Conservation (phyloP, 2,797 vertebrate genomes). For the Eleutherodactylus coqui region DNA sequence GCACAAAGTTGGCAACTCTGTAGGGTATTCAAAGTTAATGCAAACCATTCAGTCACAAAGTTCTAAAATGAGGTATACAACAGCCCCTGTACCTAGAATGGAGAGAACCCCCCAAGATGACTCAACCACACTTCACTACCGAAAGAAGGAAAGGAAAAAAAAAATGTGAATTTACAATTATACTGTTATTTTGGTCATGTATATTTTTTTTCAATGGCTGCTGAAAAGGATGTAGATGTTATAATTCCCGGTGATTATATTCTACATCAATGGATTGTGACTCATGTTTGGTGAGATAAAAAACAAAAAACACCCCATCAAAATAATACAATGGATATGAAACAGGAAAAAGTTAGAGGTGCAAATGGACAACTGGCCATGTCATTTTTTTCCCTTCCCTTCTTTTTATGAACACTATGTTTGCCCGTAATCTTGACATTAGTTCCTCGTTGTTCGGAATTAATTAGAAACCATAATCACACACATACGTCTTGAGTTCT, state of each 20-base stretch:
- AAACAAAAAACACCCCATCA: background rate
- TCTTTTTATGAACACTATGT: background rate
- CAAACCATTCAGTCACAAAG: constrained; percentile 87
- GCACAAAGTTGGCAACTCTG: constrained; percentile 77
- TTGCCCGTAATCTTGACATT: constrained; percentile 74
- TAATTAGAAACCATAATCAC: constrained; percentile 69
- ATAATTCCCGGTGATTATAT: background rate
- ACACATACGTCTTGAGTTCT: constrained; percentile 75
- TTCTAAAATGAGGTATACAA: constrained; percentile 98
- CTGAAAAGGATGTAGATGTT: background rate
- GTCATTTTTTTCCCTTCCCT: background rate
- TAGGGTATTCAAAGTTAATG: constrained; percentile 88
- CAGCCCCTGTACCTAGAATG: constrained; percentile 81
- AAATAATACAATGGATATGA: background rate
- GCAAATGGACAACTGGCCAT: background rate
- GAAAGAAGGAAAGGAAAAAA: constrained; percentile 73
- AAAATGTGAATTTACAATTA: background rate
- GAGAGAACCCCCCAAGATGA: constrained; percentile 71
- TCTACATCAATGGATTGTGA: background rate
- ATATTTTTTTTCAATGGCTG: background rate
- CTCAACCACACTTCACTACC: constrained; percentile 72
- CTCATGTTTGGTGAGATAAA: background rate
- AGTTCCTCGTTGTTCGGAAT: constrained; percentile 71
- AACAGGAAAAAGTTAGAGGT: background rate
- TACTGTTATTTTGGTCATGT: background rate